These are phyloP conservation scores for Trichonephila clavipes DNA, from an alignment of 1,140 invertebrate genomes.

Conservation along the genomic window DNA sequence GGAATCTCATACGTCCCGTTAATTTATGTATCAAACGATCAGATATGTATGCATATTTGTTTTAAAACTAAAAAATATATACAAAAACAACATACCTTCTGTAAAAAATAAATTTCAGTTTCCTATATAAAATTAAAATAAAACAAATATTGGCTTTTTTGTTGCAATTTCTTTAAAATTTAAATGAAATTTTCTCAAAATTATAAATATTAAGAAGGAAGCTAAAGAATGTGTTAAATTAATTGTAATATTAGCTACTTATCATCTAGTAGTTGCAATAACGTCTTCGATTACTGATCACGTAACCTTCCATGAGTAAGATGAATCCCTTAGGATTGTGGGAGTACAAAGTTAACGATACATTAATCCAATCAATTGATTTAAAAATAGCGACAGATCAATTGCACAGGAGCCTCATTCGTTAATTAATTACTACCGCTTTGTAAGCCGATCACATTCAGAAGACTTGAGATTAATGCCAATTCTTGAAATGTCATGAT, in stretches of 20 bases:
- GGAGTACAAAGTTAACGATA: constrained; percentile 11
- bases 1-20: too few species aligned
- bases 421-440: constrained; percentile 24
- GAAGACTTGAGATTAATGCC: constrained; percentile 21
- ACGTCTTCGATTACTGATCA: not conserved
- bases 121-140: too few species aligned
- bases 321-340: not conserved
- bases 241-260: not conserved
- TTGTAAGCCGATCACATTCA: constrained; percentile 41
- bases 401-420: not conserved
- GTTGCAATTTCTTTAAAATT: too few species aligned
- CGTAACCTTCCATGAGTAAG: not conserved
- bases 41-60: too few species aligned
- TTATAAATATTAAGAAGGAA: too few species aligned
- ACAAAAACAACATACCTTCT: too few species aligned
- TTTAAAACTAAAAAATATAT: too few species aligned
- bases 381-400: constrained; percentile 27
- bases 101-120: too few species aligned
- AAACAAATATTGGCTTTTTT: too few species aligned
- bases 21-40: too few species aligned
- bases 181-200: too few species aligned
- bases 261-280: not conserved
- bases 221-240: too few species aligned
- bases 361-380: constrained; percentile 26
- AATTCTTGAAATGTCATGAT: constrained; percentile 25